Evolutionary conservation across 2,888 invertebrate species (phyloP), one percentile per base, ranked within the genome.

Genomic region (Acanthopleura granulata): DNA sequence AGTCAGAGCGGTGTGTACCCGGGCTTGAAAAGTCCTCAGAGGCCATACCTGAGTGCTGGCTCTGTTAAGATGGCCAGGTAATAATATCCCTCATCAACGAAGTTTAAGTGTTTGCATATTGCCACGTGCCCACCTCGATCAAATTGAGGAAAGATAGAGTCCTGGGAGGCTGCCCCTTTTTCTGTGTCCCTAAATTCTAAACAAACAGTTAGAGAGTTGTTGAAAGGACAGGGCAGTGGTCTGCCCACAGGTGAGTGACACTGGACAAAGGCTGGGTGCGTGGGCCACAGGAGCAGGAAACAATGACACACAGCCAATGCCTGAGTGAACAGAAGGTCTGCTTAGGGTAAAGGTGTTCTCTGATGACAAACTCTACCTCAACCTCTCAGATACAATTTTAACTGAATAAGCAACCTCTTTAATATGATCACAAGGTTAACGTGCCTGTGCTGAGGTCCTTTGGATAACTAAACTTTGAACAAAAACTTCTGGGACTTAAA

Each of bases 131-230:
- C 25, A 16, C 29, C 66, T 16, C 22, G 25, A 12, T 66, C 66
- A 66, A 66, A 66, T 27, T 66, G 29, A 22, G 25, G 66, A 66
- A 66, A 66, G 66, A 66, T 66, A 66, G 66, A 66, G 66, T 66
- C 6, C 25, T 66, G 66, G 16, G 16, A 27, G 66, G 66, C 66
- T 27, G 16, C 15, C 66, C 66, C 66, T 27, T 25, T 66, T 66
- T 66, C 29, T 25, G 16, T 25, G 15, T 66, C 29, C 25, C 29
- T 66, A 66, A 66, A 66, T 66, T 66, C 66, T 27, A 66, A 66
- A 66, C 66, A 66, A 66, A 66, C 66, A 66, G 22, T 27, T 66
- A 66, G 25, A 66, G 66, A 27, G 27, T 27, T 22, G 66, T 15
- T 66, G 66, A 66, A 66, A 27, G 66, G 66, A 22, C 66, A 16